Evolutionary conservation across 2,113 vertebrate species (phyloP).

Genomic region (Saccopteryx leptura): DNA sequence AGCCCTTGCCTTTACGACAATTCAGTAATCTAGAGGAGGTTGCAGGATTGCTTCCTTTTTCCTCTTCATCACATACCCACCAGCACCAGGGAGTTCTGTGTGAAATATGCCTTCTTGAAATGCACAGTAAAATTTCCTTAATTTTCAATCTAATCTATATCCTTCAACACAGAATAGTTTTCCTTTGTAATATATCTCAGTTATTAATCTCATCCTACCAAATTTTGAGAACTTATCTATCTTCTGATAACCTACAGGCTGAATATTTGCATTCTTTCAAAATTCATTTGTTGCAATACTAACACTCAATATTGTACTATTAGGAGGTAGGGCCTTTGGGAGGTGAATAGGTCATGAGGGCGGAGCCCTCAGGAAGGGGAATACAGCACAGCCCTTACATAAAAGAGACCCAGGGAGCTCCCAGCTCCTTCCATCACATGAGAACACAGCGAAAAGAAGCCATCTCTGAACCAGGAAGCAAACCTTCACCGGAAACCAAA

Average conservation of each 20-base stretch:
- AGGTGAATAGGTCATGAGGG: neutral
- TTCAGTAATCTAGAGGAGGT: neutral
- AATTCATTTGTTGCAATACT: neutral
- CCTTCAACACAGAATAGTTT: neutral
- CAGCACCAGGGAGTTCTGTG: neutral
- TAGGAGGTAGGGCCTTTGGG: neutral
- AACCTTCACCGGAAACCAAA: neutral
- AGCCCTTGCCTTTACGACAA: neutral
- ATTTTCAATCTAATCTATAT: neutral
- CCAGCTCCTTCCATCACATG: neutral
- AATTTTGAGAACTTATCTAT: neutral
- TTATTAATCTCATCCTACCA: neutral
- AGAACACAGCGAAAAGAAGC: neutral
- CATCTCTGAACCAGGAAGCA: neutral
- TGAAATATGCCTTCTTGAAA: slow-evolving; percentile 56
- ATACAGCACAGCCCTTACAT: neutral
- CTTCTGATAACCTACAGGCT: neutral
- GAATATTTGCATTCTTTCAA: neutral
- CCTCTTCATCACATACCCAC: neutral
- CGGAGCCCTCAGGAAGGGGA: neutral
- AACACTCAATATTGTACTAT: neutral
- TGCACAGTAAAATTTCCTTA: neutral
- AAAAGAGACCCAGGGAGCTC: neutral
- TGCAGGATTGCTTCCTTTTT: neutral
- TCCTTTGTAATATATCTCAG: slow-evolving; percentile 23